Evolutionary conservation across 2,888 invertebrate genomes (phyloP), one percentile per base, ranked within the genome.

Genomic region (Drosophila engyochracea): DNA sequence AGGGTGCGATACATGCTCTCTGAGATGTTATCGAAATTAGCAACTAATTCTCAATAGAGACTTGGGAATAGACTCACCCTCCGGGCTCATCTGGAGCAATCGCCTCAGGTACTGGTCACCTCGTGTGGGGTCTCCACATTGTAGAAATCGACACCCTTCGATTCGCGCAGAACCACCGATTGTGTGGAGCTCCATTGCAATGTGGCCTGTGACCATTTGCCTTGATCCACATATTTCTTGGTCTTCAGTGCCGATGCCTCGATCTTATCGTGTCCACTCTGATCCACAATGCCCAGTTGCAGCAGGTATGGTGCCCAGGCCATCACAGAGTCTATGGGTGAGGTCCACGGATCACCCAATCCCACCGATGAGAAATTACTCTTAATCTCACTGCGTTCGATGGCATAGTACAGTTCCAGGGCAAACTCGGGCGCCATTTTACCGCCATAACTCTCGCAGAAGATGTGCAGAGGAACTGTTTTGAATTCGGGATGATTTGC

Each of bases 401-500:
- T 95, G n/a, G 96, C 96, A 95, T 96, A 89, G 65, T 93, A 82
- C 28, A 93, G 74, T 72, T 93, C 92, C 47, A 89, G 94, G 92
- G 96, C 97, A 92, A 98, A 97, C 87, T 97, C 97, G 1, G 96
- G 95, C 0, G 97, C 96, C 97, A 98, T 98, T 94, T 98, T 98
- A 2, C 98, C 98, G 25, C 98, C 98, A 92, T 98, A 98, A 0
- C 98, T 98, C 93, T 98, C 98, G 31, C 96, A 96, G 89, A 97
- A 97, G 73, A 98, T 97, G 91, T 98, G 98, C 41, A 97, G 94
- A 0, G 97, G 96, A 0, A 96, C 95, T 14, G 93, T 94, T 91
- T 95, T 94, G 90, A 98, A 98, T 85, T 96, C 95, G 0, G 97
- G 95, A 89, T 96, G 94, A 19, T 94, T 91, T 22, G 94, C 87